Evolutionary conservation across 1,140 invertebrate genomes (phyloP), one percentile per base, ranked within the genome.

Genomic region (Hypothenemus hampei): DNA sequence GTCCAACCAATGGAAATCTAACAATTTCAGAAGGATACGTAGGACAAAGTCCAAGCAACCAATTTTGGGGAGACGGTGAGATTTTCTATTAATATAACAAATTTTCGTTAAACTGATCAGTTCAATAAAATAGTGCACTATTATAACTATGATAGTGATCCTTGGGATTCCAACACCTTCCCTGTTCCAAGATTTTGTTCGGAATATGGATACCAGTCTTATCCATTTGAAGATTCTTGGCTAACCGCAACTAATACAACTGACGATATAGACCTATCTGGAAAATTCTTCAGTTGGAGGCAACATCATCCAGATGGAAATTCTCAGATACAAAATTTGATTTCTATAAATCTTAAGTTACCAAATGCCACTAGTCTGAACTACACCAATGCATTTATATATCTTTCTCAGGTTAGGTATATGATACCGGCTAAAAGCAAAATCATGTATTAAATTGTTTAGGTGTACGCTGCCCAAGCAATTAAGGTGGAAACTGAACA

Each of bases 151-250:
- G 15, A 83, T 0, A 71, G 71, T 48, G 84, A 97, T 67, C 81
- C 84, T 39, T 98, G 93, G 91, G 71, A 88, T 57, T 75, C 81
- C 13, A 79, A 75, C 33, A 83, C 78, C 6, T 97, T 86, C 72
- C 89, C 89, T 1, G 78, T 77, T 10, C 81, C 91, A 0, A 79
- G 95, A 58, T 97, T 98, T 72, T 81, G 85, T n/a, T 96, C 94
- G 0, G 97, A 99, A 72, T 99, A 96, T 70, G 97, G 97, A 7
- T 87, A 93, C 59, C 93, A 98, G 70, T 90, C 93, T 3, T 75
- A 89, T 29, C 92, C 94, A 0, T 84, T 83, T 4, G 69, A 83
- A 10, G 69, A 74, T 20, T 82, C 85, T 3, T 72, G 87, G 62
- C 63, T 58, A 52, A 76, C 78, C 15, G 81, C 78, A 0, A 78